Conservation (phyloP, 2,113 vertebrate genomes). For the Eolophus roseicapilla region DNA sequence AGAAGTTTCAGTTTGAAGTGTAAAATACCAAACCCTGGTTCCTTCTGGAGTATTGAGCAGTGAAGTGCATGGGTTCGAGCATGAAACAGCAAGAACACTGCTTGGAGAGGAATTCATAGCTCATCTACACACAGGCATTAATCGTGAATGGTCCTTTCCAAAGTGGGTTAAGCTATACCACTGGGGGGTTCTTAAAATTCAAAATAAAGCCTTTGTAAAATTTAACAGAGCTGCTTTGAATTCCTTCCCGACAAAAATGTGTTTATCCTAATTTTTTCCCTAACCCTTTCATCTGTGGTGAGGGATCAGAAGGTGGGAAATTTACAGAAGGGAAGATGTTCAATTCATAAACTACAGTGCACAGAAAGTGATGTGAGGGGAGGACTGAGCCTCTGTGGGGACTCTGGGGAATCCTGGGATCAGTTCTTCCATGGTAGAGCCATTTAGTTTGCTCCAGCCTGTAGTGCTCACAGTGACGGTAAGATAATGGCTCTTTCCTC, state of each 20-base stretch:
- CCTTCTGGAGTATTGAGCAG: not conserved
- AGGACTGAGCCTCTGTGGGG: not conserved
- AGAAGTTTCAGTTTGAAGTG: not conserved
- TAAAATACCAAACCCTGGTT: not conserved
- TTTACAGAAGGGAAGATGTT: not conserved
- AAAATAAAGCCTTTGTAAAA: not conserved
- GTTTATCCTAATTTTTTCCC: not conserved
- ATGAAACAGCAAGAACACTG: rapidly evolving
- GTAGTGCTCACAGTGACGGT: not conserved
- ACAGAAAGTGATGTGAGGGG: rapidly evolving
- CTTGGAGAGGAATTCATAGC: not conserved
- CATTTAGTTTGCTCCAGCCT: not conserved
- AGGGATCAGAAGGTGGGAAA: not conserved
- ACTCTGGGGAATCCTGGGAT: not conserved
- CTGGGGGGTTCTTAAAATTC: not conserved
- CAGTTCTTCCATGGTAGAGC: not conserved
- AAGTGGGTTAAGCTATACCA: not conserved
- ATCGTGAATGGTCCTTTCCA: not conserved
- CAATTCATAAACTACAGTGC: not conserved
- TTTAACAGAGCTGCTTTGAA: not conserved
- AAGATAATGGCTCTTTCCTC: not conserved
- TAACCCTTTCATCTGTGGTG: not conserved
- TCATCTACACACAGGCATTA: not conserved
- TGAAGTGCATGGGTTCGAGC: not conserved
- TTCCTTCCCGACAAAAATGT: not conserved